A percentile compares a stretch with the other conserved stretches of the same genome.
Evolutionary conservation across 1,140 invertebrate genomes (phyloP).

Genomic region (Megalopta genalis): DNA sequence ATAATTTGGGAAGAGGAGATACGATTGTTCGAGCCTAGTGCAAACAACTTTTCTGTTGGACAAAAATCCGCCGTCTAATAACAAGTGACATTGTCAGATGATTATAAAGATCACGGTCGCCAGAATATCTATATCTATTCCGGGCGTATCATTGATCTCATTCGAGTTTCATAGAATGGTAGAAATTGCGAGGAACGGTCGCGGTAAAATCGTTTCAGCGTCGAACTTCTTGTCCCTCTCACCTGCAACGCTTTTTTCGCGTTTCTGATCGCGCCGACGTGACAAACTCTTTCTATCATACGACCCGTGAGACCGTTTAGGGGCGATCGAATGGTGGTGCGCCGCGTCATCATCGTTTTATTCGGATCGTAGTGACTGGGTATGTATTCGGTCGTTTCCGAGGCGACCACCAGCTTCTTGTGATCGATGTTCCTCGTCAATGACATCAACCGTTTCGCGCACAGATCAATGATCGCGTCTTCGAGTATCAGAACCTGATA

Average conservation of each 20-base stretch:
- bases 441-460: conserved; percentile 48
- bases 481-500: conserved; percentile 49
- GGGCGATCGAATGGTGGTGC: conserved; percentile 25
- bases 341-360: conserved; percentile 52
- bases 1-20: no score
- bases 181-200: not conserved
- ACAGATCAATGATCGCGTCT: conserved; percentile 33
- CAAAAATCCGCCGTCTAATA: no score
- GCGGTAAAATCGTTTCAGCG: not conserved
- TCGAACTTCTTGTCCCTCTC: not conserved
- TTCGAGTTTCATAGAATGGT: not conserved
- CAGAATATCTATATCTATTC: no score
- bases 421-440: conserved; percentile 48
- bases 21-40: no score
- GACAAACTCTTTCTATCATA: conserved; percentile 36
- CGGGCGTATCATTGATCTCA: no score
- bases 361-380: conserved; percentile 34
- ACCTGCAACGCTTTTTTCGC: conserved; percentile 7
- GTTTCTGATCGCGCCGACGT: conserved; percentile 23
- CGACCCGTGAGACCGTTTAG: conserved; percentile 28
- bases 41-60: no score
- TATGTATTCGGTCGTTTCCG: conserved; percentile 43
- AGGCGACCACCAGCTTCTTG: conserved; percentile 41
- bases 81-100: no score
- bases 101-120: no score